phyloP scores from a whole-genome alignment of 2,797 vertebrate species.

The Danio aesculapii region DNA sequence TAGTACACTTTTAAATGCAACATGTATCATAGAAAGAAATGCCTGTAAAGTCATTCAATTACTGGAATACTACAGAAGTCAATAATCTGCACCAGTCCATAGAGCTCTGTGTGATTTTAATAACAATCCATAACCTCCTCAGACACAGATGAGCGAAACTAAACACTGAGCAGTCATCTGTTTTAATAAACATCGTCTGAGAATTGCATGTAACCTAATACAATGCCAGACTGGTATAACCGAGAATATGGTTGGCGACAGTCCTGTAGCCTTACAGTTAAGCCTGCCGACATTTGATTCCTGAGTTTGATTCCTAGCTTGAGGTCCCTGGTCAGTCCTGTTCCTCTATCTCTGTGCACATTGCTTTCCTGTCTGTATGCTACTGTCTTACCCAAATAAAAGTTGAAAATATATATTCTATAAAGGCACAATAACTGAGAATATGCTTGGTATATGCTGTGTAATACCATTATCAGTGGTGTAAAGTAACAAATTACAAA shows the following conservation, averaged over 20 bases:
- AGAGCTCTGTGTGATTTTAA: conserved; percentile 2
- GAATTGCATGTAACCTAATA: background rate
- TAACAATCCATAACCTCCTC: conserved; percentile 5
- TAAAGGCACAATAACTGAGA: too few species aligned
- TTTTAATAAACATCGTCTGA: conserved; percentile 1
- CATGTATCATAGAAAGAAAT: conserved; percentile 17
- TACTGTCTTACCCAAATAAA: too few species aligned
- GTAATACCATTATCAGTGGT: too few species aligned
- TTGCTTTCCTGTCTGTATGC: too few species aligned
- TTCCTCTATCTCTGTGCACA: too few species aligned
- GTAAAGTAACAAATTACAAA: too few species aligned
- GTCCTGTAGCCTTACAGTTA: too few species aligned
- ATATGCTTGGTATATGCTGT: background rate
- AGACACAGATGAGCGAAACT: background rate
- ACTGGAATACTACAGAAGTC: background rate
- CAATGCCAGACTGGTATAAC: background rate
- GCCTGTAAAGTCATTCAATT: conserved; percentile 15
- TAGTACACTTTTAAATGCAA: conserved; percentile 4
- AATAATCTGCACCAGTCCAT: conserved; percentile 6
- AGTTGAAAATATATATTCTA: too few species aligned
- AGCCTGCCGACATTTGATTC: too few species aligned
- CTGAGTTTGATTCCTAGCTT: too few species aligned
- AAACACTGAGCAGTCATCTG: background rate
- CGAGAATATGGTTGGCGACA: too few species aligned
- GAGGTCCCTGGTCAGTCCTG: too few species aligned